Evolutionary conservation across 2,888 invertebrate genomes (phyloP).

Genomic region (Aelia acuminata): DNA sequence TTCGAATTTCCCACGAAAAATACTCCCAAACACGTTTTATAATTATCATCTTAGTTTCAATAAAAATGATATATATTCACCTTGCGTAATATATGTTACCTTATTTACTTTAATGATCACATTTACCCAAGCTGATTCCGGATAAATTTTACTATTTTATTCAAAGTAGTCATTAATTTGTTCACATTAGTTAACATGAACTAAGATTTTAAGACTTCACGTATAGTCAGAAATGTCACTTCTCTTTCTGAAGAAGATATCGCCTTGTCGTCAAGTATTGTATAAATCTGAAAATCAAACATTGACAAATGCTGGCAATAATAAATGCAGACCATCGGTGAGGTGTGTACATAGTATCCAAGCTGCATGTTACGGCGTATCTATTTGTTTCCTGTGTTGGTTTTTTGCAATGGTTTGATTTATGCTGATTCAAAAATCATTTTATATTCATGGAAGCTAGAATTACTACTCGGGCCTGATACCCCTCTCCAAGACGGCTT

Average conservation of each 20-base stretch:
- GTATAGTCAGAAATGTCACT: neutral
- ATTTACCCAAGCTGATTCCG: too few relatives aligned
- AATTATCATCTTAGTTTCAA: too few relatives aligned
- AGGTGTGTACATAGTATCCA: conserved; percentile 62
- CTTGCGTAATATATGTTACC: too few relatives aligned
- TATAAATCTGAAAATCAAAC: conserved; percentile 59
- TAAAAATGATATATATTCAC: too few relatives aligned
- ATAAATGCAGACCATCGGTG: conserved; percentile 68
- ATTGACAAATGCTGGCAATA: conserved; percentile 67
- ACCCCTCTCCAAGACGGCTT: neutral
- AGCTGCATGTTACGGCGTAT: neutral
- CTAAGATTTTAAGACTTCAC: too few relatives aligned
- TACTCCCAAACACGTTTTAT: too few relatives aligned
- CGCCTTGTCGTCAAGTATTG: neutral
- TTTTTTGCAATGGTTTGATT: conserved; percentile 14
- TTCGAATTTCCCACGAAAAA: too few relatives aligned
- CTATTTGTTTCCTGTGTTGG: conserved; percentile 45
- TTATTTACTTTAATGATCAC: too few relatives aligned
- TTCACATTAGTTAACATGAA: too few relatives aligned
- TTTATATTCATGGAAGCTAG: conserved; percentile 66
- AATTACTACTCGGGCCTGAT: conserved; percentile 17
- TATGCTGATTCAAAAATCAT: conserved; percentile 64
- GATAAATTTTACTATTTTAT: too few relatives aligned
- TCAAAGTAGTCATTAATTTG: too few relatives aligned
- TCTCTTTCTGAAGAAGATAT: neutral